These are phyloP conservation scores for Galleria mellonella DNA, from an alignment of 1,140 invertebrate genomes.

Conservation along the genomic window DNA sequence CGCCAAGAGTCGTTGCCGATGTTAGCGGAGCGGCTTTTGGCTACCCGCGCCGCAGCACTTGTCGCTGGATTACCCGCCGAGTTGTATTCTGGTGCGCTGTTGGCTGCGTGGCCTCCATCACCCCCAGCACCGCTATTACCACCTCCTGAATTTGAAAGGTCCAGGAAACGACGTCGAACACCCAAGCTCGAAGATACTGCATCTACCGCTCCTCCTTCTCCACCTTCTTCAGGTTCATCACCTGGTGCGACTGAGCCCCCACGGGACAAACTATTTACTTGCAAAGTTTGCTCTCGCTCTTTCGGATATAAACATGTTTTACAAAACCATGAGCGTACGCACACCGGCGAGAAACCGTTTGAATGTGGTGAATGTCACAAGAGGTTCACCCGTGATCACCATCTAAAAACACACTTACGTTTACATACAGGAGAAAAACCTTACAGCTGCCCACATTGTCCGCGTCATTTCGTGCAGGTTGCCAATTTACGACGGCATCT, in stretches of 20 bases:
- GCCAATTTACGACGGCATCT: constrained; percentile 95
- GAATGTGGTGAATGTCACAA: constrained; percentile 96
- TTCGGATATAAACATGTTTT: constrained; percentile 97
- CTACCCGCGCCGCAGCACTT: constrained; percentile 62
- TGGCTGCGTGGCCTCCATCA: constrained; percentile 63
- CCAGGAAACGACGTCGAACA: constrained; percentile 68
- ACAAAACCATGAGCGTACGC: constrained; percentile 97
- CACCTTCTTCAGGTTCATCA: constrained; percentile 62
- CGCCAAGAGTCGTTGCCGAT: constrained; percentile 65
- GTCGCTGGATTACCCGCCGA: constrained; percentile 65
- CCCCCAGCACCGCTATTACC: constrained; percentile 59
- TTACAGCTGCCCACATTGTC: constrained; percentile 93
- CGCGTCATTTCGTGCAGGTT: constrained; percentile 94
- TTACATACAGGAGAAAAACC: constrained; percentile 96
- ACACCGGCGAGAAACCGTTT: constrained; percentile 97
- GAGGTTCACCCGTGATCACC: constrained; percentile 96
- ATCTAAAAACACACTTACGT: constrained; percentile 94
- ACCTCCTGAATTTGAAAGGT: constrained; percentile 52
- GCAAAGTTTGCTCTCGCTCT: constrained; percentile 88
- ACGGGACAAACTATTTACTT: constrained; percentile 90
- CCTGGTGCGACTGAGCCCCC: constrained; percentile 72
- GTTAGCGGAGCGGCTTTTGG: constrained; percentile 63
- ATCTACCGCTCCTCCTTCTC: constrained; percentile 48
- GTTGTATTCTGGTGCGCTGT: constrained; percentile 65
- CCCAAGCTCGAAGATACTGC: constrained; percentile 55